Base-by-base conservation (phyloP, 2,797 vertebrate genomes). In the Pseudopleuronectes americanus region DNA sequence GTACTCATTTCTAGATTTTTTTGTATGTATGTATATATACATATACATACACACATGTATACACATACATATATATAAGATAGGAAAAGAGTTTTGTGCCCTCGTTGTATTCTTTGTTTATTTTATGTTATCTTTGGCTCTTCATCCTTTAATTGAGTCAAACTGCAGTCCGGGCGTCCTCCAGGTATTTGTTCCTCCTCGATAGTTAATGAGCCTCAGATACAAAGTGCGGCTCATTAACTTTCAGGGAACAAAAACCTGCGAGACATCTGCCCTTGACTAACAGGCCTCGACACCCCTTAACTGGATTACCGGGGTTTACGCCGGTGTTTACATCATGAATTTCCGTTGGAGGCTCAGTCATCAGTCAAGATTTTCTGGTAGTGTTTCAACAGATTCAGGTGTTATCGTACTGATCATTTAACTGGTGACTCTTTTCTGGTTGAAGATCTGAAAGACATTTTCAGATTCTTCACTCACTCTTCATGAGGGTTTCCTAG, bases 211-310 rank as follows among this genome's bases (percentile, higher is more conserved):
- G 81, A 85, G 71, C 71, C 65, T 65, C 68, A 58, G 65, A 76
- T 74, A 84, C 68, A 69, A 74, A 76, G 48, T 80, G 67, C 17
- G 71, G 59, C 74, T 84, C 80, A 87, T 86, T 86, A 84, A 79
- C 54, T 85, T 87, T 69, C 57, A 78, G 62, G 72, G 72, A 80
- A 86, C 74, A 74, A 80, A 81, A 86, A 64, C 68, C 63, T 79
- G 65, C 57, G 57, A 75, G 77, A 85, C 74, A 77, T 75, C 64
- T 86, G 79, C 84, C 78, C 83, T 84, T 78, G 83, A 81, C 77
- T 75, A 79, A 74, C 60, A 70, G 68, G 61, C 66, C 68, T 64
- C 70, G 70, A 65, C 71, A 70, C 58, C 52, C 26, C 69, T 76
- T 81, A 81, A 83, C 63, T 36, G 36, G 81, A 83, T 79, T 79